Evolutionary conservation across 2,113 vertebrate species (phyloP).

Genomic region (Piliocolobus tephrosceles): DNA sequence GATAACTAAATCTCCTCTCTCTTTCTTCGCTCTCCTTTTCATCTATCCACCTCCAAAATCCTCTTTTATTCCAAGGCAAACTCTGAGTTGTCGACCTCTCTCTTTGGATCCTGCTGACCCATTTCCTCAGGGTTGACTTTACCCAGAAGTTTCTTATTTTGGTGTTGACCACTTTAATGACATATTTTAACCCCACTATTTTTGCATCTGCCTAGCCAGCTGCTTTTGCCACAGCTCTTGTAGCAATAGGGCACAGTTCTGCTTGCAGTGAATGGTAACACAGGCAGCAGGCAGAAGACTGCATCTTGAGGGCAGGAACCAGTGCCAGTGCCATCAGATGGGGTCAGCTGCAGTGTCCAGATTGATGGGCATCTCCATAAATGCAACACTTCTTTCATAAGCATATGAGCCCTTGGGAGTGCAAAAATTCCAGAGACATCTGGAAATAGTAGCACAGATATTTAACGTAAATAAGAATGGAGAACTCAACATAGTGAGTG

Average conservation of each 20-base stretch:
- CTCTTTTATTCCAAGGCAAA: background rate
- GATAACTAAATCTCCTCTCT: background rate
- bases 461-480: background rate
- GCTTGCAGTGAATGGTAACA: background rate
- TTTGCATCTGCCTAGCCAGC: background rate
- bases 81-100: background rate
- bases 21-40: background rate
- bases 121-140: background rate
- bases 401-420: background rate
- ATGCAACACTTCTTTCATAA: background rate
- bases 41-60: background rate
- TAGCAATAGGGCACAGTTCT: background rate
- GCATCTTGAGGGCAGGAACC: background rate
- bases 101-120: background rate
- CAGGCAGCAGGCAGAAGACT: background rate
- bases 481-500: background rate
- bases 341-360: background rate
- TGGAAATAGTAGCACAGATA: background rate
- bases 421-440: background rate
- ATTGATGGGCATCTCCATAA: background rate
- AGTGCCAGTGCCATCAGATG: background rate
- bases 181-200: background rate
- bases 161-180: background rate
- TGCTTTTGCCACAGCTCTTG: background rate
- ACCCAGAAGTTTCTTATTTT: background rate